Evolutionary conservation across 2,113 vertebrate species (phyloP).

Genomic region (Todiramphus saurophagus): DNA sequence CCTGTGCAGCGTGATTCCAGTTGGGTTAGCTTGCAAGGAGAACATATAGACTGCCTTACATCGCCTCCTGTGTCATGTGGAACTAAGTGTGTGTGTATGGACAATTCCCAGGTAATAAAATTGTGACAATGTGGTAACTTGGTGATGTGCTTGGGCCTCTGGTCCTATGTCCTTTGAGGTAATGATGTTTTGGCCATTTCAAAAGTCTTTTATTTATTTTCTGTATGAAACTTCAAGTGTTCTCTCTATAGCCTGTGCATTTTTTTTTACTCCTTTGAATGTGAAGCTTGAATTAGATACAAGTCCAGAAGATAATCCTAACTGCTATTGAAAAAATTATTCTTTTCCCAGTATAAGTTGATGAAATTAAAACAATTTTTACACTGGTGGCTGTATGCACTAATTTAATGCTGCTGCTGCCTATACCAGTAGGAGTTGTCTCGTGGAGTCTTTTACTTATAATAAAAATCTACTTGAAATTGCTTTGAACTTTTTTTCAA

Average conservation of each 20-base stretch:
- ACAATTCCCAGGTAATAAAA: neutral
- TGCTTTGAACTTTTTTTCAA: neutral
- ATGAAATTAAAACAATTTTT: neutral
- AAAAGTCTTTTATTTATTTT: neutral
- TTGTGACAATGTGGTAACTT: neutral
- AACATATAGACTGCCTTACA: neutral
- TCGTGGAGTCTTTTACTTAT: neutral
- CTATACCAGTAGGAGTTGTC: neutral
- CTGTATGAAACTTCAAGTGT: neutral
- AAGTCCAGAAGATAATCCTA: neutral
- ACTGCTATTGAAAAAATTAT: neutral
- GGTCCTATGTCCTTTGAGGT: neutral
- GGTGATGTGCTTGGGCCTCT: neutral
- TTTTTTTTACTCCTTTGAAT: neutral
- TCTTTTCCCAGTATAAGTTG: neutral
- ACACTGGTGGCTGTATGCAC: neutral
- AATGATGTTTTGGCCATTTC: neutral
- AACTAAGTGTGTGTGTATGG: neutral
- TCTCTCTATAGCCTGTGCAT: neutral
- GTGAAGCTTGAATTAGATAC: neutral
- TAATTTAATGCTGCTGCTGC: neutral
- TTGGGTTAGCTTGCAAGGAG: neutral
- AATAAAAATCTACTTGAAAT: neutral
- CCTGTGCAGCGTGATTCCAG: neutral
- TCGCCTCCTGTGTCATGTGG: neutral